phyloP scores from a whole-genome alignment of 2,888 invertebrate species.

The Limnephilus rhombicus region DNA sequence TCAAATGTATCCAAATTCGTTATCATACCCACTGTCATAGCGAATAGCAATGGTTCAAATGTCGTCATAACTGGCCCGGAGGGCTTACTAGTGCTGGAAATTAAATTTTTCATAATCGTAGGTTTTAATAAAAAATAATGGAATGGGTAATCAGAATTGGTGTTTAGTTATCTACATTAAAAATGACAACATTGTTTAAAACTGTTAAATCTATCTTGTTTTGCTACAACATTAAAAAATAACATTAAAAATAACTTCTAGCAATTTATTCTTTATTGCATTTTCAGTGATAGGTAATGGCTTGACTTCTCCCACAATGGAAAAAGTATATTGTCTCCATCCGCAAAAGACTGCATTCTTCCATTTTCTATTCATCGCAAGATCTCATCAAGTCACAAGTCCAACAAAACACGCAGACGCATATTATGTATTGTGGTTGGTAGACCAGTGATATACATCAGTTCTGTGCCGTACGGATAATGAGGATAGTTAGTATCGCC shows the following conservation, averaged over 20 bases:
- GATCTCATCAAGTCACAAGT: background rate
- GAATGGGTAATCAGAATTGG: too few relatives aligned
- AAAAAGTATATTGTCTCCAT: background rate
- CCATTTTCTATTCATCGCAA: background rate
- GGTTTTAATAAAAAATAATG: too few relatives aligned
- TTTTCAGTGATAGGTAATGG: background rate
- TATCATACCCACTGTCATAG: too few relatives aligned
- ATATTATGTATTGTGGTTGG: background rate
- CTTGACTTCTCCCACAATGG: background rate
- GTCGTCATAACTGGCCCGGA: too few relatives aligned
- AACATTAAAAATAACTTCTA: background rate
- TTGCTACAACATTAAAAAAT: too few relatives aligned
- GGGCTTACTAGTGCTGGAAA: too few relatives aligned
- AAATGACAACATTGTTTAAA: too few relatives aligned
- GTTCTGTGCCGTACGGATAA: background rate
- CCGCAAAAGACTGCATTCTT: background rate
- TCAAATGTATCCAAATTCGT: too few relatives aligned
- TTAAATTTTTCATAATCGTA: too few relatives aligned
- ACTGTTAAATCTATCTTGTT: too few relatives aligned
- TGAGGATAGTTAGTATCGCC: constrained; percentile 6
- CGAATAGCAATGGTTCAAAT: too few relatives aligned
- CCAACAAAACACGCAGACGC: background rate
- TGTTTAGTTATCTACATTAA: too few relatives aligned
- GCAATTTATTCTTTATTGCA: background rate
- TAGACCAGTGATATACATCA: background rate